Conservation (phyloP, 2,888 invertebrate species). For the Tanytarsus gracilentus region DNA sequence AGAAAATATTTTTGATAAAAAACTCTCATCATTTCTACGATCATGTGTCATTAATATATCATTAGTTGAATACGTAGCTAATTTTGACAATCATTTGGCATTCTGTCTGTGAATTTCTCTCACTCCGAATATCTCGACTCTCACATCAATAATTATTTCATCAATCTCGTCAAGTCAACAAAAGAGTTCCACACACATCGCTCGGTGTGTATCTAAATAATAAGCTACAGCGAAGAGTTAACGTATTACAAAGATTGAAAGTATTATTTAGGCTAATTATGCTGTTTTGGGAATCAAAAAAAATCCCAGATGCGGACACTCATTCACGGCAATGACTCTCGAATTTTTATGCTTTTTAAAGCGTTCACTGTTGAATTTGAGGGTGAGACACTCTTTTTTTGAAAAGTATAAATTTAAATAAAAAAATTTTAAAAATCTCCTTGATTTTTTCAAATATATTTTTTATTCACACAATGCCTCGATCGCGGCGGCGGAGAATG, state of each 20-base stretch:
- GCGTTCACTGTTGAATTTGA: neutral
- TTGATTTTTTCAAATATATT: too few relatives aligned
- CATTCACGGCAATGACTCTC: slow-evolving; percentile 23
- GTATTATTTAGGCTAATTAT: slow-evolving; percentile 22
- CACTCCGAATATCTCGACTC: neutral
- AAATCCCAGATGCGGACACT: neutral
- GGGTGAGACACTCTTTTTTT: neutral
- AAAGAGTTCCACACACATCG: too few relatives aligned
- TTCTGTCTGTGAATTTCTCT: neutral
- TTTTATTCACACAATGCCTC: too few relatives aligned
- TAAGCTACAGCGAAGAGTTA: neutral
- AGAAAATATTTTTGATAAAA: too few relatives aligned
- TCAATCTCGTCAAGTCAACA: slow-evolving; percentile 24
- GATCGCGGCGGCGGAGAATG: too few relatives aligned
- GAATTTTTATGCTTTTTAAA: neutral
- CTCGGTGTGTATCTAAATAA: neutral
- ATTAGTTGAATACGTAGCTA: neutral
- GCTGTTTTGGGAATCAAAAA: neutral
- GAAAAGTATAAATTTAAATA: too few relatives aligned
- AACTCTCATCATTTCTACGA: too few relatives aligned
- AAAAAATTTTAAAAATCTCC: too few relatives aligned
- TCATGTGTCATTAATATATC: neutral
- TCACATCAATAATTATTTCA: slow-evolving; percentile 26
- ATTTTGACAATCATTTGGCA: neutral
- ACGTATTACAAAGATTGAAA: slow-evolving; percentile 6